These are phyloP conservation scores for Idaea biselata DNA, from an alignment of 2,888 invertebrate genomes.

Conservation along the genomic window DNA sequence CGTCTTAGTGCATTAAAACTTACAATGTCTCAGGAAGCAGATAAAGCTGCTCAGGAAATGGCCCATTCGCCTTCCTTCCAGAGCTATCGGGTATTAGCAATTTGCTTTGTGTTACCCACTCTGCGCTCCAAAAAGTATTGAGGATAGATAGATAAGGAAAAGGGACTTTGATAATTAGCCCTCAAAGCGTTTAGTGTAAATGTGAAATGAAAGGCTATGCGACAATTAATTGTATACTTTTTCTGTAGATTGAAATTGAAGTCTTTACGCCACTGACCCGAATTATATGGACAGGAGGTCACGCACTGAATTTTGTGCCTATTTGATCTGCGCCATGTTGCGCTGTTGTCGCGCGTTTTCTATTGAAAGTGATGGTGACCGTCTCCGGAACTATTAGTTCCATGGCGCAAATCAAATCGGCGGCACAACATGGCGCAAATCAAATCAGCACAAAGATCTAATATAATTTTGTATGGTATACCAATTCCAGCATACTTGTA, in stretches of 20 bases:
- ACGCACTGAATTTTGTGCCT: no score
- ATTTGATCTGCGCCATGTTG: no score
- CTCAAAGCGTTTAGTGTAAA: slow-evolving; percentile 54
- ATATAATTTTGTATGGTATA: no score
- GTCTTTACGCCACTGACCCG: no score
- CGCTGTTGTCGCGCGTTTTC: no score
- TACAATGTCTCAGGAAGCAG: slow-evolving; percentile 42
- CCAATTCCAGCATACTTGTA: no score
- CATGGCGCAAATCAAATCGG: no score
- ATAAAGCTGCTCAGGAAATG: slow-evolving; percentile 69
- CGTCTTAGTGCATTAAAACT: slow-evolving; percentile 32
- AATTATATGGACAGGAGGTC: no score
- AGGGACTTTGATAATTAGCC: slow-evolving; percentile 60
- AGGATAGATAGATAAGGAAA: slow-evolving; percentile 53
- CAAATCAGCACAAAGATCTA: no score
- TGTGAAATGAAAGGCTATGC: slow-evolving; percentile 50
- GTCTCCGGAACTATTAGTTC: no score
- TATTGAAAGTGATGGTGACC: no score
- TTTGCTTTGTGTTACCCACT: slow-evolving; percentile 67
- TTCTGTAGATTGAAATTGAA: slow-evolving; percentile 27
- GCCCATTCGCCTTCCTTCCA: slow-evolving; percentile 62
- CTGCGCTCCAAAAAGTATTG: slow-evolving; percentile 54
- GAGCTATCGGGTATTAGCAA: slow-evolving; percentile 69
- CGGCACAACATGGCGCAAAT: no score
- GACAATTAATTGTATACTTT: slow-evolving; percentile 48